These are phyloP conservation scores for Pterophyllum scalare DNA, from an alignment of 2,113 vertebrate genomes.

Conservation along the genomic window DNA sequence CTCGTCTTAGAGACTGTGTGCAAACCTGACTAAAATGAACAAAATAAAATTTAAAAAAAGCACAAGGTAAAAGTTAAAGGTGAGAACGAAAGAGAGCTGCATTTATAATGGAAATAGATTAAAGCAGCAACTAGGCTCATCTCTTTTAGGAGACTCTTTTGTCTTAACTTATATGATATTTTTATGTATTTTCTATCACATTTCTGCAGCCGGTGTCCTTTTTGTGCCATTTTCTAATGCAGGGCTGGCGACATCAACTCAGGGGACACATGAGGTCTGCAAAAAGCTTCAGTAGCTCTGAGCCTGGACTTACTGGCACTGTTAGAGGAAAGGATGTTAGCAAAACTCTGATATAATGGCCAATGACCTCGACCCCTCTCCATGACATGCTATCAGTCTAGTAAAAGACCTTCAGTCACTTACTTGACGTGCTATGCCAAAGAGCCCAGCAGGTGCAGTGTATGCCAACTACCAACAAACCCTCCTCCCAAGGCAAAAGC, in stretches of 20 bases:
- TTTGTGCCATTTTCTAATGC: conserved; percentile 28
- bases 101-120: conserved; percentile 34
- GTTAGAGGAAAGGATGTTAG: conserved; percentile 49
- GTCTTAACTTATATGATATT: conserved; percentile 13
- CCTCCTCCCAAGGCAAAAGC: conserved; percentile 38
- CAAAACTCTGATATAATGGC: conserved; percentile 56
- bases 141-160: conserved; percentile 16
- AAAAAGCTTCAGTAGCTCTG: conserved; percentile 22
- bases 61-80: conserved; percentile 16
- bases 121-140: conserved; percentile 5
- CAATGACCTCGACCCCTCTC: conserved; percentile 53
- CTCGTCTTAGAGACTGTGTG: conserved; percentile 37
- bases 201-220: conserved; percentile 35
- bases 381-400: conserved; percentile 47
- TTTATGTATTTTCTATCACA: conserved; percentile 30
- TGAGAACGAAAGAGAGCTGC: conserved; percentile 10
- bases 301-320: conserved; percentile 44
- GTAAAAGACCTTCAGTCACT: conserved; percentile 44
- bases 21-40: conserved; percentile 42
- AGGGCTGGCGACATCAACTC: conserved; percentile 39
- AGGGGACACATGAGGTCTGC: conserved; percentile 26
- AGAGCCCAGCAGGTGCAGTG: conserved; percentile 48
- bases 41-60: conserved; percentile 4
- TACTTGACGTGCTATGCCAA: conserved; percentile 51
- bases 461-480: conserved; percentile 46